A percentile compares a stretch with the other conserved stretches of the same genome.
These are phyloP conservation scores for Myanophis thanlyinensis DNA, from an alignment of 2,113 vertebrate genomes.

Conservation along the genomic window DNA sequence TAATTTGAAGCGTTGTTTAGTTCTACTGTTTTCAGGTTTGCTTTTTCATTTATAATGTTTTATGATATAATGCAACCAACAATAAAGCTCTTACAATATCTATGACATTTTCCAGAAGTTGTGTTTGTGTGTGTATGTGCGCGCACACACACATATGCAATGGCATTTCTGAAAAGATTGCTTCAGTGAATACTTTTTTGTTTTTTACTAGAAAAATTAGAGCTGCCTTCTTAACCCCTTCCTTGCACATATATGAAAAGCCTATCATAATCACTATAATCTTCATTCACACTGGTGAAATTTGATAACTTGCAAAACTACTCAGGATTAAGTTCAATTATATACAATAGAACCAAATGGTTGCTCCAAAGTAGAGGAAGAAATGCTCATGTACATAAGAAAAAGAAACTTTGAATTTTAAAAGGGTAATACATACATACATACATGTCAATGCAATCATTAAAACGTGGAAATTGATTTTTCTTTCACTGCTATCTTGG, in stretches of 20 bases:
- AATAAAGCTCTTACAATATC: background rate
- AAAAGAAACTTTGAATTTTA: too few relatives aligned
- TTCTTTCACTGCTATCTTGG: too few relatives aligned
- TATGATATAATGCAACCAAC: background rate
- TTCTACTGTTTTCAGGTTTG: background rate
- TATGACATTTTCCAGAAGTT: too few relatives aligned
- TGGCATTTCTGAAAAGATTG: background rate
- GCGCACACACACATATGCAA: background rate
- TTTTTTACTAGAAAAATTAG: background rate
- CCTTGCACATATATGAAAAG: background rate
- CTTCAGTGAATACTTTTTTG: background rate
- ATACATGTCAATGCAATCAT: too few relatives aligned
- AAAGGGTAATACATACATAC: too few relatives aligned
- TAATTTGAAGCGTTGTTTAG: background rate
- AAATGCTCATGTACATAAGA: too few relatives aligned
- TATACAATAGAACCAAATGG: background rate
- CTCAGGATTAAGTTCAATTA: background rate
- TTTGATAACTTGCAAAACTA: background rate
- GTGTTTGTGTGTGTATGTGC: too few relatives aligned
- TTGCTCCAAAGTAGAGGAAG: too few relatives aligned
- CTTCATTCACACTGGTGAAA: background rate
- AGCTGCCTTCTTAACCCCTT: background rate
- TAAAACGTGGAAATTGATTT: too few relatives aligned
- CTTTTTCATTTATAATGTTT: background rate
- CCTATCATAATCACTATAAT: background rate